Percentiles rank a stretch among this genome's conserved stretches.
phyloP scores from a whole-genome alignment of 1,140 invertebrate genomes.

The Myzus persicae region DNA sequence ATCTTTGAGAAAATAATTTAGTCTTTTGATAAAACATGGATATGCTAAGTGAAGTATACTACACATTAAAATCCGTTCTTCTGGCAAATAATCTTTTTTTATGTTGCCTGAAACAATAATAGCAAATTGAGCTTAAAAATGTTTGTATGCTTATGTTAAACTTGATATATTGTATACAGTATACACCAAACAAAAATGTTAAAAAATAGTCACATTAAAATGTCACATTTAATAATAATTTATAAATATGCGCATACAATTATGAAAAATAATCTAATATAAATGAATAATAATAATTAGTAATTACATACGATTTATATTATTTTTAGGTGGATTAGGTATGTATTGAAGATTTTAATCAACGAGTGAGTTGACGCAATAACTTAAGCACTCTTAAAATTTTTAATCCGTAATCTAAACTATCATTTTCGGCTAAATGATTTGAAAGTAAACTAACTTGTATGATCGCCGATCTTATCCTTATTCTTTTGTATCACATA shows the following conservation, averaged over 20 bases:
- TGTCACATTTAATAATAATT: no score
- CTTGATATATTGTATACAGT: no score
- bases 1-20: not conserved
- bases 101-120: not conserved
- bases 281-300: no score
- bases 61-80: not conserved
- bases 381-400: not conserved
- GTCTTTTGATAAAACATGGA: not conserved
- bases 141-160: no score
- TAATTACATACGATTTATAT: no score
- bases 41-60: not conserved
- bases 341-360: not conserved
- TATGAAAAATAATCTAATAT: no score
- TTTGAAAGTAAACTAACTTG: not conserved
- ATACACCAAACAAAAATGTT: no score
- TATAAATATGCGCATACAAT: no score
- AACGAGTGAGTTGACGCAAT: not conserved
- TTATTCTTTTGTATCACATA: not conserved
- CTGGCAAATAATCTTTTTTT: not conserved
- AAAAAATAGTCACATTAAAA: no score
- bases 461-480: not conserved
- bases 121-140: not conserved
- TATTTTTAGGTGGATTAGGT: no score
- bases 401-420: no score
- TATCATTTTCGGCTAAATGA: not conserved